Conservation (phyloP, 2,888 invertebrate species). For the Cosmopolites sordidus region DNA sequence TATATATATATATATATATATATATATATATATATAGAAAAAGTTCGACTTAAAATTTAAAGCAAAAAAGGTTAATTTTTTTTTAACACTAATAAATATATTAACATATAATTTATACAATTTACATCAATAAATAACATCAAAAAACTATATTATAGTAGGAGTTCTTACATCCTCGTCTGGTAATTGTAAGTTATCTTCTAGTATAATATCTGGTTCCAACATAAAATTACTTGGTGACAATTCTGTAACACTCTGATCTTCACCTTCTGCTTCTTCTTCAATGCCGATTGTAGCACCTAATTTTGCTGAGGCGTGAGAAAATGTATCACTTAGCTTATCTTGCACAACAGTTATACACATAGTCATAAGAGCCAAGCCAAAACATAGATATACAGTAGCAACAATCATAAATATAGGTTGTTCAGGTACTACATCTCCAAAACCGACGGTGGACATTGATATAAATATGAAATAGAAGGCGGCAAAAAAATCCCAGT, state of each 20-base stretch:
- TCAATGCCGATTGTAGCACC: slow-evolving; percentile 79
- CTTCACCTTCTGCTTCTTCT: slow-evolving; percentile 7
- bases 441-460: slow-evolving; percentile 89
- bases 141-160: no score
- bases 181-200: no score
- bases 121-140: no score
- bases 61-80: no score
- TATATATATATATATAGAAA: no score
- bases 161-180: no score
- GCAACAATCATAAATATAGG: slow-evolving; percentile 86
- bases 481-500: slow-evolving; percentile 88
- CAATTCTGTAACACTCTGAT: neutral
- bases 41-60: no score
- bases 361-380: slow-evolving; percentile 93
- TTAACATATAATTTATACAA: no score
- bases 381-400: slow-evolving; percentile 89
- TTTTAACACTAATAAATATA: no score
- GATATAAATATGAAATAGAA: slow-evolving; percentile 98
- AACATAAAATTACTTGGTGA: neutral
- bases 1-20: no score
- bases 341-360: slow-evolving; percentile 94
- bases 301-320: slow-evolving; percentile 77
- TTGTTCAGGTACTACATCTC: slow-evolving; percentile 78
- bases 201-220: neutral
- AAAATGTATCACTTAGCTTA: slow-evolving; percentile 66